phyloP scores from a whole-genome alignment of 2,113 vertebrate genomes.

The Entomyzon cyanotis region DNA sequence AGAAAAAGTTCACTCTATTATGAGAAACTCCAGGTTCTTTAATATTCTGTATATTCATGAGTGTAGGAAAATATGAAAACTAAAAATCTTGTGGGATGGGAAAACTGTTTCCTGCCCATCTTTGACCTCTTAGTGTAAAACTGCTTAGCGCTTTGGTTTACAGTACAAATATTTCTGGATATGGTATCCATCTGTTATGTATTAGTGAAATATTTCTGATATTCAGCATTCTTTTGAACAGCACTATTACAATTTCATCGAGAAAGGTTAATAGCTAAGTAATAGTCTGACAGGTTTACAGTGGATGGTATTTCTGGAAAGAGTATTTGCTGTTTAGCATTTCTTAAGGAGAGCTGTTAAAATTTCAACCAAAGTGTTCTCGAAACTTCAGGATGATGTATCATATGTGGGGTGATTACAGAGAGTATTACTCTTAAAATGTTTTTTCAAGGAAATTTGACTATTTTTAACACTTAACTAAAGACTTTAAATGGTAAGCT shows the following conservation, averaged over 20 bases:
- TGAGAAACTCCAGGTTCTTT: conserved; percentile 20
- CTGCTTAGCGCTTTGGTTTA: conserved; percentile 53
- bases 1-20: background rate
- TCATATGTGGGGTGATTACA: conserved; percentile 27
- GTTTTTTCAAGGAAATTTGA: conserved; percentile 31
- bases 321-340: conserved; percentile 56
- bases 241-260: conserved; percentile 45
- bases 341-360: conserved; percentile 52
- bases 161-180: conserved; percentile 65
- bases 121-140: conserved; percentile 58
- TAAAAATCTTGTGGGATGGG: conserved; percentile 48
- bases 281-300: conserved; percentile 62
- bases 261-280: conserved; percentile 61
- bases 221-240: conserved; percentile 62
- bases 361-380: conserved; percentile 27
- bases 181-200: conserved; percentile 59
- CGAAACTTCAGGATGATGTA: conserved; percentile 28
- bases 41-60: conserved; percentile 38
- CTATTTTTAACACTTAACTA: conserved; percentile 17
- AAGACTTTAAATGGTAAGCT: background rate
- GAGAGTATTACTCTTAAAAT: background rate
- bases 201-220: conserved; percentile 68
- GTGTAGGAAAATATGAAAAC: conserved; percentile 29
- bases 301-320: conserved; percentile 56
- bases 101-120: conserved; percentile 62